Percentiles rank a stretch among this genome's conserved stretches.
phyloP scores from a whole-genome alignment of 30 jellyfish, hydroid and myxozoan species.

The Aurelia sp. region DNA sequence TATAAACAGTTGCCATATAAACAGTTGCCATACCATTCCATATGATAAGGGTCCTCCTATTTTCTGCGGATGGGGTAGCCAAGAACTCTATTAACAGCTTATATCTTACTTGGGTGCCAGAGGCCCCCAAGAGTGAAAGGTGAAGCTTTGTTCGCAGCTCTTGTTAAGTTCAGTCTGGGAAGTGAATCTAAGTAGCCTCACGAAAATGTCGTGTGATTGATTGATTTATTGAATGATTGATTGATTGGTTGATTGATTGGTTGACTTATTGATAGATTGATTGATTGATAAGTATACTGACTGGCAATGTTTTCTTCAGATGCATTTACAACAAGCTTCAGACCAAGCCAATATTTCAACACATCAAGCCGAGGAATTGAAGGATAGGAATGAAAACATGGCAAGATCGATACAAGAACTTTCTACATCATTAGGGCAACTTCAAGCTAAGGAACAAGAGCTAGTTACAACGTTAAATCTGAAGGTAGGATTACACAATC shows the following conservation, averaged over 20 bases:
- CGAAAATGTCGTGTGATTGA: background rate
- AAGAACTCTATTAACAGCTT: no score
- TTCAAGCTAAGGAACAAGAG: slow-evolving; percentile 92
- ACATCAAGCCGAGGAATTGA: slow-evolving; percentile 80
- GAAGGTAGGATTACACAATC: slow-evolving; percentile 50
- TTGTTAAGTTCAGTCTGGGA: no score
- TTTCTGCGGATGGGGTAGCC: no score
- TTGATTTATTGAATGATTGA: background rate
- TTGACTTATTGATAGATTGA: background rate
- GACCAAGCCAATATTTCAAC: slow-evolving; percentile 76
- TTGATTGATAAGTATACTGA: background rate
- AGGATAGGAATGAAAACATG: slow-evolving; percentile 87
- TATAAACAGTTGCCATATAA: no score
- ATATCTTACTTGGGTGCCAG: no score
- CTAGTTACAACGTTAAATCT: slow-evolving; percentile 66
- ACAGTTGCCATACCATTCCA: no score
- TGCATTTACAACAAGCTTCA: slow-evolving; percentile 82
- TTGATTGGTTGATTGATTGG: background rate
- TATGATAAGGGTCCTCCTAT: no score
- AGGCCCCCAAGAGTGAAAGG: no score
- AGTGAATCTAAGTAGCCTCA: no score
- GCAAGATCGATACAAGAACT: slow-evolving; percentile 91
- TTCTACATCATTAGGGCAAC: slow-evolving; percentile 83
- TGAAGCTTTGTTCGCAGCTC: no score
- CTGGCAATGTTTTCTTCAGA: slow-evolving; percentile 9